Evolutionary conservation across 2,113 vertebrate genomes (phyloP), one percentile per base, ranked within the genome.

Genomic region (Chelonoidis abingdonii): DNA sequence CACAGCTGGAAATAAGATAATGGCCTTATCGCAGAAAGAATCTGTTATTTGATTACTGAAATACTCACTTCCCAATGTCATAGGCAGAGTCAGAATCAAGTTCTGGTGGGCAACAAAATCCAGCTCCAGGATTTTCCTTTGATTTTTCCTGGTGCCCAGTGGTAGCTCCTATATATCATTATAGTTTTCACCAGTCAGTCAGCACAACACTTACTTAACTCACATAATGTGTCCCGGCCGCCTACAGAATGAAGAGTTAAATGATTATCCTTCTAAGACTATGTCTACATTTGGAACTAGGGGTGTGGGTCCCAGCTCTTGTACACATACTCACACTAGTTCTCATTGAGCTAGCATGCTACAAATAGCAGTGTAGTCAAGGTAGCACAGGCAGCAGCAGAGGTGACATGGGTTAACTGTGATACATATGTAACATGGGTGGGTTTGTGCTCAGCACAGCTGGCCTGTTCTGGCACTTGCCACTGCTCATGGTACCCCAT

Each of bases 1-100:
- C 95, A 96, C 80, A 93, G 92, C 93, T 96, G 92, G 96, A 97
- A 95, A 94, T 56, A 92, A 93, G 86, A 93, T 5, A 84, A 1
- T 53, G 75, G 76, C 92, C 95, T 92, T 91, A 79, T 89, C 89
- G 89, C 93, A 92, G 86, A 84, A 94, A 96, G 93, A 83, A 8
- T 0, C 57, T 88, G 35, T 80, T 88, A 5, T 84, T 92, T 53
- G 10, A 24, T 78, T 22, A 47, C 54, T 93, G 88, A 94, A 90
- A 96, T 92, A 53, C 80, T 69, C 92, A 79, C 49, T 80, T 75
- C 69, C 11, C 72, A 93, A 93, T 86, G 93, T 82, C 89, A 50
- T 85, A 85, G 76, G 79, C 89, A 90, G 49, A 94, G 69, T 47
- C 24, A 65, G 56, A 29, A 54, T 50, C 44, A 76, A 65, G 85